Percentiles rank a stretch among this genome's conserved stretches.
phyloP scores from a whole-genome alignment of 2,888 invertebrate species.

The Pachliopta kotzebuea region DNA sequence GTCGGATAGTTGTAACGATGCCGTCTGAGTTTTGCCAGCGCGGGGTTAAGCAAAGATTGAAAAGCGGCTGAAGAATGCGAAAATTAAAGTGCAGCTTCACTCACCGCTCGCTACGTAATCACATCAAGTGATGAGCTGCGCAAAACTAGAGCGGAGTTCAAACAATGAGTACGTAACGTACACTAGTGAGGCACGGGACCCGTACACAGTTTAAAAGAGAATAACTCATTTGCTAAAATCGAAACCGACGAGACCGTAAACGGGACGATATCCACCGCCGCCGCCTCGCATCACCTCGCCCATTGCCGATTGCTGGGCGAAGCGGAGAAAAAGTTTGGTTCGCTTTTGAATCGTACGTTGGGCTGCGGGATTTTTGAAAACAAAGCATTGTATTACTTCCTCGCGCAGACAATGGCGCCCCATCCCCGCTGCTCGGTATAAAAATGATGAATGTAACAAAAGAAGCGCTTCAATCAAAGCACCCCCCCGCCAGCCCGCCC shows the following conservation, averaged over 20 bases:
- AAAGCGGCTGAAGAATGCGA: too few relatives aligned
- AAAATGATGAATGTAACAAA: constrained; percentile 31
- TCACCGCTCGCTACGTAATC: background rate
- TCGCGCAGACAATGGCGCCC: constrained; percentile 26
- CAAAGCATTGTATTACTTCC: constrained; percentile 35
- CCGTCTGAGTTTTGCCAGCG: background rate
- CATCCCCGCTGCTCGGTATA: constrained; percentile 20
- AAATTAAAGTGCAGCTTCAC: too few relatives aligned
- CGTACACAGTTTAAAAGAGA: constrained; percentile 38
- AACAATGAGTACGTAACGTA: background rate
- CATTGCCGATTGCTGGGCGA: constrained; percentile 34
- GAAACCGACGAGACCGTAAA: constrained; percentile 36
- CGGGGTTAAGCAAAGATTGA: too few relatives aligned
- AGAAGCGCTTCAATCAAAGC: constrained; percentile 28
- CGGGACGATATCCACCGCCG: constrained; percentile 35
- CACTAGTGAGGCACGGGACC: background rate
- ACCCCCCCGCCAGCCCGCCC: too few relatives aligned
- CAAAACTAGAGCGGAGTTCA: background rate
- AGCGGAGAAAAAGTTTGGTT: constrained; percentile 33
- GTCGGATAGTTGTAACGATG: constrained; percentile 8
- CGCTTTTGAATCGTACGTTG: constrained; percentile 34
- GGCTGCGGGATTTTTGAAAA: constrained; percentile 34
- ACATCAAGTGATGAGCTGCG: constrained; percentile 5
- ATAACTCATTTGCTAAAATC: constrained; percentile 47
- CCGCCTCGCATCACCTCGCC: constrained; percentile 16